Base-by-base conservation (phyloP, 1,140 invertebrate species). In the Zaprionus gabonicus region DNA sequence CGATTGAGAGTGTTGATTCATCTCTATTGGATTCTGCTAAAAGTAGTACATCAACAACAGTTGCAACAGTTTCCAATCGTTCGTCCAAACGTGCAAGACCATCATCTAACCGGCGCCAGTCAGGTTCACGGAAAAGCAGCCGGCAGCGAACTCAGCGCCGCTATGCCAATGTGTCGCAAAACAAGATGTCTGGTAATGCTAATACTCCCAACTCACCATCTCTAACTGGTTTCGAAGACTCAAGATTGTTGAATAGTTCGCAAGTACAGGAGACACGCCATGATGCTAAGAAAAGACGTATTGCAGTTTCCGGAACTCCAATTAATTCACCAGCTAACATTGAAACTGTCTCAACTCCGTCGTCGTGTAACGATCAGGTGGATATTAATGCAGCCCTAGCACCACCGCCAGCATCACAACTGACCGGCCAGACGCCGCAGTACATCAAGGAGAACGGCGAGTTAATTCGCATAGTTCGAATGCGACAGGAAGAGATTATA, bases 401-500 rank as follows among this genome's bases (percentile, higher is more conserved):
- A 4, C 78, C 76, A 28, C 84, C 83, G 7, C 71, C 72, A 2
- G 46, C 71, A 0, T 34, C 15, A 38, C 70, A 80, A 1, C 25
- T 67, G 3, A 12, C 56, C 28, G 57, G 23, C 7, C 55, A 74
- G 53, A 66, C 59, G 15, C 76, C 90, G 2, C 87, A 93, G 36
- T 93, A 94, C 75, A 93, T 94, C 9, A 93, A 94, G 65, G 93
- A 94, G 91, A 94, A 94, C 62, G 95, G 95, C 13, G 94, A 95
- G 91, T 92, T 95, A 5, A 95, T 96, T 51, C 95, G 95, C 91
- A 94, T 96, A 77, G 95, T 95, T 15, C 94, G 94, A 64, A 96
- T 96, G 95, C 94, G 94, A 59, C 94, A 95, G 64, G 95, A 96
- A 84, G 97, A 98, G 94, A 96, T 98, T 62, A 97, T 98, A 60